phyloP scores from a whole-genome alignment of 2,888 invertebrate species.

The Vesta saturnalis region DNA sequence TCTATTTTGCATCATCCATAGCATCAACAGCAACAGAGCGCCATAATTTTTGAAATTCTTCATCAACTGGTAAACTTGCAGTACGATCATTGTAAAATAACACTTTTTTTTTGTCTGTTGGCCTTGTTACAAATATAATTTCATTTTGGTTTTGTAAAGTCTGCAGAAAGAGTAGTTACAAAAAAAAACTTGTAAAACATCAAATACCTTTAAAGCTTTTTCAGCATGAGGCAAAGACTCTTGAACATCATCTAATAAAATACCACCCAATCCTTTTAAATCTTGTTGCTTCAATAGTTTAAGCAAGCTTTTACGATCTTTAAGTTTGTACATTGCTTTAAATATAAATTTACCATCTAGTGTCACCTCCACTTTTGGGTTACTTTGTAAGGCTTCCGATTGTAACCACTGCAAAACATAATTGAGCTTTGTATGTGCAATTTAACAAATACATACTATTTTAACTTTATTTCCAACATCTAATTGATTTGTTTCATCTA shows the following conservation, averaged over 20 bases:
- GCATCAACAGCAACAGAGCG: slow-evolving; percentile 95
- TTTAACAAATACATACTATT: slow-evolving; percentile 64
- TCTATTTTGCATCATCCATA: slow-evolving; percentile 98
- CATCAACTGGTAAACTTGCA: slow-evolving; percentile 85
- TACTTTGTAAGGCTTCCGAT: slow-evolving; percentile 86
- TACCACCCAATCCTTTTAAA: slow-evolving; percentile 93
- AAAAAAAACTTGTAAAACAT: neutral
- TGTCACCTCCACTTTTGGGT: slow-evolving; percentile 91
- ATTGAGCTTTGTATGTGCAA: neutral
- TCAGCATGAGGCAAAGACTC: slow-evolving; percentile 96
- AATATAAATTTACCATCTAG: slow-evolving; percentile 86
- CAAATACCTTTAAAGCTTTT: slow-evolving; percentile 80
- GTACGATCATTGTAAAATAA: slow-evolving; percentile 95
- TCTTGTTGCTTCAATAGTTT: slow-evolving; percentile 91
- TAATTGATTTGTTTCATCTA: slow-evolving; percentile 96
- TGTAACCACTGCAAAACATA: slow-evolving; percentile 75
- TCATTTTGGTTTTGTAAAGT: slow-evolving; percentile 75
- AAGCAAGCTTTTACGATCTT: slow-evolving; percentile 88
- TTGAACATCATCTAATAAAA: slow-evolving; percentile 93
- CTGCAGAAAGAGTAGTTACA: no score
- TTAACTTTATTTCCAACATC: slow-evolving; percentile 90
- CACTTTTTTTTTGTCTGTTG: slow-evolving; percentile 94
- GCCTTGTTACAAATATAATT: slow-evolving; percentile 84
- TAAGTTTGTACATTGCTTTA: slow-evolving; percentile 92
- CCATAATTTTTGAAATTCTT: slow-evolving; percentile 97